Base-by-base conservation (phyloP, 2,888 invertebrate genomes). In the Leptinotarsa juncta region DNA sequence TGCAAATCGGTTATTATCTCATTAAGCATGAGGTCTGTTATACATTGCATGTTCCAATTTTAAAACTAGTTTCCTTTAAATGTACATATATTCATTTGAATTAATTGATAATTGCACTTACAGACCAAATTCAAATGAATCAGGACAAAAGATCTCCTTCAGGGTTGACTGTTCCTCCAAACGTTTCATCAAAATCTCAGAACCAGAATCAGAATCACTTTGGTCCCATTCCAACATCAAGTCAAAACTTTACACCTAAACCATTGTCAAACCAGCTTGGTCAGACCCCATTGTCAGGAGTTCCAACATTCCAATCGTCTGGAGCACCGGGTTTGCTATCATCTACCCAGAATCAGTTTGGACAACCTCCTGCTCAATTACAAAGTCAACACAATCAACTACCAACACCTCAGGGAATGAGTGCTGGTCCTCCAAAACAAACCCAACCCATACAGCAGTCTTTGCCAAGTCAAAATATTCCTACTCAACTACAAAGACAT, bases 161-260 rank as follows among this genome's bases (percentile, higher is more conserved):
- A 60, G 80, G 77, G 53, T 81, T 80, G 73, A 68, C 74, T 23
- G 75, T 79, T 49, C 78, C 83, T 60, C 82, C 82, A 67, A 79
- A 80, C 57, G 81, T 80, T 42, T 78, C 82, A 72, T 76, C 80
- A 48, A 79, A 4, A 15, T 42, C 50, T 67, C 68, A 65, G 50
- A 87, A 86, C 50, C 86, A 83, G 42, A 87, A 86, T 51, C 86
- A 83, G 42, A 85, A 66, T 81, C 83, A 67, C 78, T 82, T 66
- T 83, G 32, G 42, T 18, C 70, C 71, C 42, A 49, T 72, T 51
- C 49, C 48, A 62, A 20, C 18, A 26, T 72, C 70, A n/a, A 71
- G 65, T 71, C 73, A 73, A 70, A 74, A 71, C 62, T 48, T 53
- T 16, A 71, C 71, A 32, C 60, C 72, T 10, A 67, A 71, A 66